These are phyloP conservation scores for Scaptomyza hsui DNA, from an alignment of 1,140 invertebrate genomes.

Conservation along the genomic window DNA sequence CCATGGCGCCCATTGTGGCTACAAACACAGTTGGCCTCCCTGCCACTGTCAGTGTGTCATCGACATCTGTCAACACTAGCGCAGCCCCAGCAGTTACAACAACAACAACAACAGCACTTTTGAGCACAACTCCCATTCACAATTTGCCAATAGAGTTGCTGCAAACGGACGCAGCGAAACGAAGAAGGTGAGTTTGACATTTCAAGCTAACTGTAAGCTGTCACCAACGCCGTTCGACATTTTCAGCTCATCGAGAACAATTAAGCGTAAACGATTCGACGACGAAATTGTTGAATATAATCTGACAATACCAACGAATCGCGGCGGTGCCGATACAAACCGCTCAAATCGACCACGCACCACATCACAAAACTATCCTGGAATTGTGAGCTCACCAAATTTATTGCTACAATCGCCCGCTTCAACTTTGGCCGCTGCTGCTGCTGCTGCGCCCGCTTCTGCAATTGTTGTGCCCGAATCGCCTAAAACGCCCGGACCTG, in stretches of 20 bases:
- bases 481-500: slow-evolving; percentile 58
- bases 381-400: slow-evolving; percentile 82
- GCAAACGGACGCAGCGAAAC: slow-evolving; percentile 78
- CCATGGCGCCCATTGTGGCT: slow-evolving; percentile 4
- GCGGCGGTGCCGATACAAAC: slow-evolving; percentile 85
- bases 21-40: slow-evolving; percentile 31
- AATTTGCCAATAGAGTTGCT: slow-evolving; percentile 77
- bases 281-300: slow-evolving; percentile 97
- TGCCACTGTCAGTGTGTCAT: slow-evolving; percentile 45
- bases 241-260: slow-evolving; percentile 93
- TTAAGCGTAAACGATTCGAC: slow-evolving; percentile 97
- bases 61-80: slow-evolving; percentile 43
- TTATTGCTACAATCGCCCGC: slow-evolving; percentile 43
- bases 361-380: slow-evolving; percentile 85
- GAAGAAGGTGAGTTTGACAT: slow-evolving; percentile 66
- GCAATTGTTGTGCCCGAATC: slow-evolving; percentile 70
- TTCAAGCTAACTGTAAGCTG: slow-evolving; percentile 11
- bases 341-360: slow-evolving; percentile 84
- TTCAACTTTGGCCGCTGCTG: slow-evolving; percentile 64
- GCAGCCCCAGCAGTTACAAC: slow-evolving; percentile 37
- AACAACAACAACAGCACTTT: slow-evolving; percentile 21
- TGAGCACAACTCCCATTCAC: slow-evolving; percentile 54
- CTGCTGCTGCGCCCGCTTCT: slow-evolving; percentile 69
- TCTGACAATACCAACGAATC: slow-evolving; percentile 88
- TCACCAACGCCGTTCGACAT: not conserved